These are phyloP conservation scores for Pica pica DNA, from an alignment of 2,113 vertebrate species.

Conservation along the genomic window DNA sequence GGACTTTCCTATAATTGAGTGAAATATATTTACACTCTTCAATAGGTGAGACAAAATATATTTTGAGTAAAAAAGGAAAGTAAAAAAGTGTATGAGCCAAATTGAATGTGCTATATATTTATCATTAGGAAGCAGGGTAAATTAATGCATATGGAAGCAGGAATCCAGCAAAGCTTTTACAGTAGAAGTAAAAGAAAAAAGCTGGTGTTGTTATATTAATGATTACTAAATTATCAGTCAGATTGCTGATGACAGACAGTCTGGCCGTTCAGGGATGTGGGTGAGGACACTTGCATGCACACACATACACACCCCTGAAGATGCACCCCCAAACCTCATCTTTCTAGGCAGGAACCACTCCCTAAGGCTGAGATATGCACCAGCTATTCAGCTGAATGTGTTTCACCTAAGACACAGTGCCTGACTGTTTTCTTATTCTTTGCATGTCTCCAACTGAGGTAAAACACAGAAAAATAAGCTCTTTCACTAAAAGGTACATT, in stretches of 20 bases:
- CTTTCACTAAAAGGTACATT: background rate
- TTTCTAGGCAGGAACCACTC: background rate
- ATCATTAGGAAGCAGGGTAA: background rate
- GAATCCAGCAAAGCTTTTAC: background rate
- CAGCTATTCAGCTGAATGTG: background rate
- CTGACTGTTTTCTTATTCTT: background rate
- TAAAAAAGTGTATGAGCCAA: constrained; percentile 8
- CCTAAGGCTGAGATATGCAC: background rate
- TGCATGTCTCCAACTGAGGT: background rate
- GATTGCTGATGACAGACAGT: background rate
- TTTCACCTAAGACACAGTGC: background rate
- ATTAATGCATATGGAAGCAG: background rate
- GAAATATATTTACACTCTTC: constrained; percentile 64
- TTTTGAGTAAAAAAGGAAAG: constrained; percentile 22
- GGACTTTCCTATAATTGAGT: constrained; percentile 43
- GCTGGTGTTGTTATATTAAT: background rate
- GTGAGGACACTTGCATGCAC: background rate
- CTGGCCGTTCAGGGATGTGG: background rate
- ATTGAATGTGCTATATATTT: background rate
- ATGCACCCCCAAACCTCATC: background rate
- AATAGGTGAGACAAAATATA: constrained; percentile 37
- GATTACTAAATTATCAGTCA: background rate
- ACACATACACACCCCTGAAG: no score
- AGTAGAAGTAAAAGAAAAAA: background rate
- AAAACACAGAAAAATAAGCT: background rate